Conservation (phyloP, 2,797 vertebrate species). For the Gambelia wislizenii region DNA sequence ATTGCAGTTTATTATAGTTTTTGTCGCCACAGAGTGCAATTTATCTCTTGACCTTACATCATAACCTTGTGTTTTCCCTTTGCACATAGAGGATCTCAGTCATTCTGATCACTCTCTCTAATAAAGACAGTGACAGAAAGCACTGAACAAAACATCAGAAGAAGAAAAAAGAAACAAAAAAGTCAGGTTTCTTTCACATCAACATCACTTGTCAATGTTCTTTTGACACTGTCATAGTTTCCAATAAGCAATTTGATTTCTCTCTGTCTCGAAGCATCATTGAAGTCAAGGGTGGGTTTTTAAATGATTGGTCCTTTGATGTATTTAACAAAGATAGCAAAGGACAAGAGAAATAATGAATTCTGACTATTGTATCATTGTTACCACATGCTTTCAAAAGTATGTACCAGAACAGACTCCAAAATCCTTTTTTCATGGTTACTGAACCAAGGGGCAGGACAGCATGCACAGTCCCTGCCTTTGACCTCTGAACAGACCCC, state of each 20-base stretch:
- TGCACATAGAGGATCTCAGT: constrained; percentile 44
- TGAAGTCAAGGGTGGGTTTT: background rate
- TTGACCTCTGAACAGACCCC: background rate
- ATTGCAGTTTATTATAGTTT: background rate
- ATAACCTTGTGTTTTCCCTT: constrained; percentile 36
- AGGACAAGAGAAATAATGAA: constrained; percentile 24
- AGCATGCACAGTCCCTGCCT: background rate
- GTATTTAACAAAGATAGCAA: background rate
- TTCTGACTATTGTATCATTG: constrained; percentile 20
- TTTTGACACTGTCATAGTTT: constrained; percentile 35
- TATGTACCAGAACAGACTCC: background rate
- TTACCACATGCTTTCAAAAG: background rate
- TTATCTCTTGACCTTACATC: background rate
- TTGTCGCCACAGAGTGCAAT: background rate
- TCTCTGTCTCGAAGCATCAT: constrained; percentile 15
- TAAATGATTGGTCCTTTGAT: background rate
- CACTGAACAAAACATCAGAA: constrained; percentile 14
- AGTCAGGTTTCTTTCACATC: constrained; percentile 11
- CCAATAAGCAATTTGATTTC: constrained; percentile 34
- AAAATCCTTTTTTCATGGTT: background rate
- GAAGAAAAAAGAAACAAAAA: background rate
- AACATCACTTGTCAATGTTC: constrained; percentile 24
- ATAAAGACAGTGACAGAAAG: constrained; percentile 26
- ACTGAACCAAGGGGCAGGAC: background rate
- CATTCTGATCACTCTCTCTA: constrained; percentile 54